Evolutionary conservation across 1,140 invertebrate genomes (phyloP), one percentile per base, ranked within the genome.

Genomic region (Tetragnatha versicolor): DNA sequence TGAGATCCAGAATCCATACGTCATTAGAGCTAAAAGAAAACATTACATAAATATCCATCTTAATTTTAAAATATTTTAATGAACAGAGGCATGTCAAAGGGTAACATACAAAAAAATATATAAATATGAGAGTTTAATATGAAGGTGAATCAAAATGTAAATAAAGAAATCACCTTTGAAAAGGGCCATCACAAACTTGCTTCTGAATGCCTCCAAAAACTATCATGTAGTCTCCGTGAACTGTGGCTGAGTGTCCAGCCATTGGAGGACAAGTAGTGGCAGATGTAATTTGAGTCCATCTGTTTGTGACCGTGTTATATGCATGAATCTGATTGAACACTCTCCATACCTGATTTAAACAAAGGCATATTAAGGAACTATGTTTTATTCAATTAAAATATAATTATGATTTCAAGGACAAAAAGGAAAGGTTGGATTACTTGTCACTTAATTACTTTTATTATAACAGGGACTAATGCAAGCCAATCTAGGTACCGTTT

Each of bases 311-410:
- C 35, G 95, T 91, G 86, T 92, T 92, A 83, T 97, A 98, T 58
- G 93, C 89, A 85, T 99, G 96, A 49, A 98, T 88, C 86, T 98
- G 95, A 86, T 95, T 94, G 83, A 96, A 97, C 83, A 97, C 90
- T 81, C 92, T 81, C 27, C 86, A 84, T 29, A 85, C 83, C 85
- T 86, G 76, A n/a, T n/a, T n/a, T n/a, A n/a, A n/a, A n/a, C n/a
- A n/a, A n/a, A n/a, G n/a, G n/a, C n/a, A n/a, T n/a, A n/a, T n/a
- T n/a, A n/a, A n/a, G n/a, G n/a, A n/a, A n/a, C n/a, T n/a, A n/a
- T n/a, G n/a, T n/a, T n/a, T n/a, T n/a, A n/a, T n/a, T n/a, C n/a
- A n/a, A n/a, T n/a, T n/a, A n/a, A n/a, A n/a, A n/a, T n/a, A n/a
- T n/a, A n/a, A n/a, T n/a, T n/a, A n/a, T n/a, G n/a, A n/a, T n/a